These are phyloP conservation scores for Tetranychus truncatus DNA, from an alignment of 2,888 invertebrate genomes.

Conservation along the genomic window DNA sequence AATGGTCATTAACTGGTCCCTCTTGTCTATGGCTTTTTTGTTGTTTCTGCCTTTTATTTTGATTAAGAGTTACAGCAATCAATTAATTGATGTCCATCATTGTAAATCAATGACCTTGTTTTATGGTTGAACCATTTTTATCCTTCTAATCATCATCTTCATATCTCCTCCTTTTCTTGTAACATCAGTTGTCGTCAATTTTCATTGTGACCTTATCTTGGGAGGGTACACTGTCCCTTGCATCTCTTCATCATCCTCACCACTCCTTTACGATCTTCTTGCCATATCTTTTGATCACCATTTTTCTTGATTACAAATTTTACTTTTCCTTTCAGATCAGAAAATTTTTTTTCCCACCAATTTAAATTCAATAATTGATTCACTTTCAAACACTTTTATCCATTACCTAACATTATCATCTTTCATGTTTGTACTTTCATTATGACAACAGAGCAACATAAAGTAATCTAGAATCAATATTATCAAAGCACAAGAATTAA, in stretches of 20 bases:
- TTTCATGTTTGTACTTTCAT: too few relatives aligned
- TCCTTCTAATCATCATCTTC: not conserved
- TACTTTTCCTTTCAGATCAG: too few relatives aligned
- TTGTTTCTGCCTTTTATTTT: not conserved
- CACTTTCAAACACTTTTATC: too few relatives aligned
- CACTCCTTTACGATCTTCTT: not conserved
- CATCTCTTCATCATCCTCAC: not conserved
- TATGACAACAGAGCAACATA: too few relatives aligned
- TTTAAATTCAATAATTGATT: too few relatives aligned
- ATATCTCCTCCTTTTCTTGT: not conserved
- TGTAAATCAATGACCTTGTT: conserved; percentile 1
- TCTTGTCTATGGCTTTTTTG: not conserved
- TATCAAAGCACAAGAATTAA: too few relatives aligned
- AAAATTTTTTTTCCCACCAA: too few relatives aligned
- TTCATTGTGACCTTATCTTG: not conserved
- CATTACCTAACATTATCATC: too few relatives aligned
- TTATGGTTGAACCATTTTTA: not conserved
- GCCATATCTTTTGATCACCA: not conserved
- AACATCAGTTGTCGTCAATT: not conserved
- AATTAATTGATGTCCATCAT: conserved; percentile 1
- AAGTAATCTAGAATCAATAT: too few relatives aligned
- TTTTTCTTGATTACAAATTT: not conserved
- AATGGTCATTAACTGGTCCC: not conserved
- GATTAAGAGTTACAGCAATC: not conserved
- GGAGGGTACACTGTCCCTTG: not conserved